Evolutionary conservation across 53 echinoderm and acorn worm species (phyloP), one percentile per base, ranked within the genome.

Genomic region (Temnopleurus reevesii): DNA sequence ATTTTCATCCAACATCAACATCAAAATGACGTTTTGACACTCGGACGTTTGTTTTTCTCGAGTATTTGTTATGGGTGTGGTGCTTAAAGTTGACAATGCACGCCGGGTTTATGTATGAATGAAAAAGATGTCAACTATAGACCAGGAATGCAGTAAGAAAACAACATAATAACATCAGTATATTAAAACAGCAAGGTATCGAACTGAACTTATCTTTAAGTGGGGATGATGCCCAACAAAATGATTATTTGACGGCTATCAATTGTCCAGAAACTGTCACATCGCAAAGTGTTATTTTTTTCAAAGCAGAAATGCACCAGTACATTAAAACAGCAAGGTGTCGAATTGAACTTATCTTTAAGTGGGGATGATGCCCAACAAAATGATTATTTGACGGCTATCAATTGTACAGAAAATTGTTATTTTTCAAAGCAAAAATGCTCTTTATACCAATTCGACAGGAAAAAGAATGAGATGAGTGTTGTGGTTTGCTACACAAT

Each of bases 61-160:
- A 63, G 63, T 63, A 63, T 63, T 63, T 63, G 63, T 17, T 33
- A 17, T 63, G 63, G 63, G 63, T 23, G 63, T 34, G 63, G 63
- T 31, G 63, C 34, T 5, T 63, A 34, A 63, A 33, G 30, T 63
- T 30, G 33, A 63, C 63, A 63, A 63, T 63, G 34, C 61, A 2
- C 29, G 30, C 57, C 26, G 61, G 31, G 8, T 61, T 61, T 30
- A 31, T 31, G 61, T 61, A 61, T 61, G 30, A 12, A 61, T 15
- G 61, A 63, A 63, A 31, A 63, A 5, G 63, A 30, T 63, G 33
- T 28, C 31, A 33, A 19, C 31, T 33, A 31, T 5, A n/a, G n/a
- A 17, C 13, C 34, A 3, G 31, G 18, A 63, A 4, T 63, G 58
- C n/a, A 58, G 24, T 58, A 58, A 8, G 58, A 17, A 12, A 49